Base-by-base conservation (phyloP, 2,113 vertebrate genomes). In the Scatophagus argus region DNA sequence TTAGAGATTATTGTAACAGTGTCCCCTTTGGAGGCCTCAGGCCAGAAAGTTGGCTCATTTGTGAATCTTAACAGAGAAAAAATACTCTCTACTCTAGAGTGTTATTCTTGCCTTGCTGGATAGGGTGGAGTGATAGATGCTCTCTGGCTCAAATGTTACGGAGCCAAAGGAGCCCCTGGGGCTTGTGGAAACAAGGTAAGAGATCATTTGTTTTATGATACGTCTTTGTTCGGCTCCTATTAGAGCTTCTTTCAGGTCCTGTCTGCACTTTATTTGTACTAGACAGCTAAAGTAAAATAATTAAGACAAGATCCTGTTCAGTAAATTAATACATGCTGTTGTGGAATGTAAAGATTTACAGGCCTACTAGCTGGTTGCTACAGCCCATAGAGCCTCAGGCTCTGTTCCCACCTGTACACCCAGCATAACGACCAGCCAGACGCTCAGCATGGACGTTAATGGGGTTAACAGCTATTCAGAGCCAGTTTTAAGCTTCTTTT, bases 261-360 rank as follows among this genome's bases (percentile, higher is more conserved):
- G 2, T 59, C 0, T 34, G n/a, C 17, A 4, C 62, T 58, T 38
- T 64, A 0, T 52, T 55, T 41, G 10, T 58, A 13, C 27, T 10
- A 2, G 16, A 44, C 39, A 34, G 16, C 3, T 52, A 5, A 55
- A 46, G 2, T n/a, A 9, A 12, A 46, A 36, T 34, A 63, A 32
- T 38, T 21, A 7, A 5, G n/a, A 51, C 52, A 52, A 21, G 0
- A 25, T 39, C 31, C 3, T 21, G 31, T 9, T 59, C 4, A 8
- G 25, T 19, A 29, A 60, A 78, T 58, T 13, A 32, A 58, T 14
- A 29, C 16, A 39, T 34, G 27, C n/a, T 47, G 19, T 27, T 71
- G 69, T 77, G 89, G 85, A 89, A 90, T 89, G 80, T 61, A 39
- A 46, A 60, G 59, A 74, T 82, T 79, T 79, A 85, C 43, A 70